Evolutionary conservation across 2,888 invertebrate species (phyloP).

Genomic region (Ophioninae sp.): DNA sequence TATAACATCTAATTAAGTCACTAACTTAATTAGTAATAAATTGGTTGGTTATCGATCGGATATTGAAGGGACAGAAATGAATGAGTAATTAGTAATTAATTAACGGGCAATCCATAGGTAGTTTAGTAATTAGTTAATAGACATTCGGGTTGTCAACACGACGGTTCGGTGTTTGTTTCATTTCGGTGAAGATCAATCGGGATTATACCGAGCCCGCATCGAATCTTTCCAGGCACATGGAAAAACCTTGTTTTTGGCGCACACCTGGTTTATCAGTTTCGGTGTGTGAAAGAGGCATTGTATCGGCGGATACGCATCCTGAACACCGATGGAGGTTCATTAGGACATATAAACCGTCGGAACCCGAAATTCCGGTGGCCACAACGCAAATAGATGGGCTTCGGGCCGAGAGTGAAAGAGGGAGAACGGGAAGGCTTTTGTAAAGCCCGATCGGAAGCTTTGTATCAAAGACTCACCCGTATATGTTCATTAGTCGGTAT

Average conservation of each 20-base stretch:
- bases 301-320: constrained; percentile 17
- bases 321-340: constrained; percentile 70
- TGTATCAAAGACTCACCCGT: constrained; percentile 76
- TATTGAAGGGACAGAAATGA: too few relatives aligned
- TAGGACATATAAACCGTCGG: constrained; percentile 68
- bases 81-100: too few relatives aligned
- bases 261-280: constrained; percentile 34
- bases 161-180: not conserved
- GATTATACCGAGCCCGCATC: constrained; percentile 17
- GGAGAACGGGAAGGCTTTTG: constrained; percentile 60
- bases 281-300: constrained; percentile 15
- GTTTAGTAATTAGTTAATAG: constrained; percentile 2
- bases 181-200: constrained; percentile 2
- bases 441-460: constrained; percentile 70
- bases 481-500: constrained; percentile 76
- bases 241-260: constrained; percentile 4
- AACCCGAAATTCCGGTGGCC: constrained; percentile 73
- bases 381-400: constrained; percentile 72
- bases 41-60: too few relatives aligned
- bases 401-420: constrained; percentile 37
- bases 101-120: too few relatives aligned
- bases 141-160: too few relatives aligned
- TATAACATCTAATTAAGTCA: too few relatives aligned
- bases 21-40: too few relatives aligned
- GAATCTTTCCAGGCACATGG: not conserved